phyloP scores from a whole-genome alignment of 2,113 vertebrate species.

The Megalops atlanticus region DNA sequence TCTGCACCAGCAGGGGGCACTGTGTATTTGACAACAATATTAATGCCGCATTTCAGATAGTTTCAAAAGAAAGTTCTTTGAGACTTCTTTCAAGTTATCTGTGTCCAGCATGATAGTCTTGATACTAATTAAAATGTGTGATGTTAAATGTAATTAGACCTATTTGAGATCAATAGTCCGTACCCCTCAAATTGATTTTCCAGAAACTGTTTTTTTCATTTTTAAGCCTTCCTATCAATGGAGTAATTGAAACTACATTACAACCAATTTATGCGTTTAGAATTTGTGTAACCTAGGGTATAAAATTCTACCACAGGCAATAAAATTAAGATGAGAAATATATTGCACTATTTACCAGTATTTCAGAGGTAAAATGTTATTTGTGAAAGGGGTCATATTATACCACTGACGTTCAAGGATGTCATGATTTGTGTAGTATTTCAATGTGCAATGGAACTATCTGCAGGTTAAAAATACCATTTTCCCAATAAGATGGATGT shows the following conservation, averaged over 20 bases:
- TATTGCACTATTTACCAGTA: no score
- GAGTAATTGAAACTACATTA: background rate
- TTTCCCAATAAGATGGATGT: no score
- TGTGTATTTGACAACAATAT: constrained; percentile 20
- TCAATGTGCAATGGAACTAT: no score
- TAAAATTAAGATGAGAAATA: no score
- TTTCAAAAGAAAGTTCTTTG: background rate
- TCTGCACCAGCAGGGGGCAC: constrained; percentile 19
- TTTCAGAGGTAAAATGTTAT: no score
- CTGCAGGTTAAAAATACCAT: no score
- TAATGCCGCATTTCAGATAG: no score
- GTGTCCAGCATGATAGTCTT: background rate
- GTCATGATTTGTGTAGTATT: no score
- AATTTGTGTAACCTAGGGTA: background rate
- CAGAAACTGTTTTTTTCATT: background rate
- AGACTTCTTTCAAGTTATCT: constrained; percentile 1
- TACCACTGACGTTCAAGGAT: no score
- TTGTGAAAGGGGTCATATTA: background rate
- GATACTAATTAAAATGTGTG: background rate
- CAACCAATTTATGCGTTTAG: background rate
- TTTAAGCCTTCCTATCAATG: background rate
- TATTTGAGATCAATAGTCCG: background rate
- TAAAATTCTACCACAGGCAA: background rate
- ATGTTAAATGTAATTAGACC: background rate
- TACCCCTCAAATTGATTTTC: background rate